Conservation (phyloP, 2,113 vertebrate species). For the Bungarus multicinctus region DNA sequence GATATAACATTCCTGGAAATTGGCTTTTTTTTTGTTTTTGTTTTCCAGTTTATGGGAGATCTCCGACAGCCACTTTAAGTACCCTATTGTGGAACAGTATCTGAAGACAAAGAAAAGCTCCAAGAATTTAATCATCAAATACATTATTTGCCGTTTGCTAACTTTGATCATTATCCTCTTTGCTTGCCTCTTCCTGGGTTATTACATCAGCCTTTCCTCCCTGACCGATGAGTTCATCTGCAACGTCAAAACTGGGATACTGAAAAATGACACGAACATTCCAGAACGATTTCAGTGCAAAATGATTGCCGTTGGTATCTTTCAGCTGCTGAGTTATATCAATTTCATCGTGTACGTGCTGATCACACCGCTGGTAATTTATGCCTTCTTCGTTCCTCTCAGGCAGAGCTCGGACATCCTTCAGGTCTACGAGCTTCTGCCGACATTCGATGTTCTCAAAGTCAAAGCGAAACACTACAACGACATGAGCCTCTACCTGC, state of each 20-base stretch:
- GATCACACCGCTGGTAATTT: constrained; percentile 77
- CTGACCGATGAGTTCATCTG: constrained; percentile 89
- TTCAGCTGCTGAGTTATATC: constrained; percentile 88
- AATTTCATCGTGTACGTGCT: constrained; percentile 83
- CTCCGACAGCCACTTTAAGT: constrained; percentile 86
- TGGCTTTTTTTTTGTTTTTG: background rate
- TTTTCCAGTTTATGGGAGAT: constrained; percentile 78
- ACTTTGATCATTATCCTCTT: constrained; percentile 79
- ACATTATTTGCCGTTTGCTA: constrained; percentile 79
- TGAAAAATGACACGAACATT: constrained; percentile 79
- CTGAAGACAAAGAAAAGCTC: constrained; percentile 86
- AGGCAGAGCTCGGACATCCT: constrained; percentile 79
- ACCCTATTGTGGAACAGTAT: constrained; percentile 94
- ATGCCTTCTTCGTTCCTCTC: constrained; percentile 76
- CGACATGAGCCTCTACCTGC: constrained; percentile 90
- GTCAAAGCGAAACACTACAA: constrained; percentile 78
- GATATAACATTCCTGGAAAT: background rate
- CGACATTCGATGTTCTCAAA: constrained; percentile 82
- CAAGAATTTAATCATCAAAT: constrained; percentile 77
- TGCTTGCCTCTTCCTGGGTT: constrained; percentile 83
- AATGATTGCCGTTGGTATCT: constrained; percentile 88
- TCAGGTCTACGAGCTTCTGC: constrained; percentile 85
- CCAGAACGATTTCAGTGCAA: constrained; percentile 86
- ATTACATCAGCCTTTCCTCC: constrained; percentile 88
- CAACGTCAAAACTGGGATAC: constrained; percentile 81